Percentiles rank a stretch among this genome's conserved stretches.
Conservation (phyloP, 2,797 vertebrate species). For the Notamacropus eugenii region DNA sequence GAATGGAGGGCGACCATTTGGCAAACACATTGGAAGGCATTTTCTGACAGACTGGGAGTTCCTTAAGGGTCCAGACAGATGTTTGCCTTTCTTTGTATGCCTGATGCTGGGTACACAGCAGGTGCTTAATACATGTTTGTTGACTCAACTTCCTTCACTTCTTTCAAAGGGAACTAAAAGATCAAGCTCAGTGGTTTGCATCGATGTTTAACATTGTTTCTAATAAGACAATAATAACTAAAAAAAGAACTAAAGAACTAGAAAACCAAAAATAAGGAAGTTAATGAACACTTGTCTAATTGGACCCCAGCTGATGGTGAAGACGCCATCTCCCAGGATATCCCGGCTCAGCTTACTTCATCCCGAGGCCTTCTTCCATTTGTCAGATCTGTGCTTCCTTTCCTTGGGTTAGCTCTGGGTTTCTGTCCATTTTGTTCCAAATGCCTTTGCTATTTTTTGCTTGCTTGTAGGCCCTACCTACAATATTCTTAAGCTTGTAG, state of each 20-base stretch:
- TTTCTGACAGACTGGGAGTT: not conserved
- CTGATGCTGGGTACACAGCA: not conserved
- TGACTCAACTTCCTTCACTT: not conserved
- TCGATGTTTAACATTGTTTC: not conserved
- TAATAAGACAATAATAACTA: not conserved
- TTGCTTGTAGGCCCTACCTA: not conserved
- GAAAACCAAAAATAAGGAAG: not conserved
- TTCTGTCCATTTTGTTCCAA: slow-evolving; percentile 1
- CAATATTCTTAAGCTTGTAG: not conserved
- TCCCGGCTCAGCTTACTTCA: accelerated
- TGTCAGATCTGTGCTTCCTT: accelerated
- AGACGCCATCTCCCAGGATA: accelerated
- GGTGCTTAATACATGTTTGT: not conserved
- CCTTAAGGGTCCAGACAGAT: not conserved
- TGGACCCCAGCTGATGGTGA: accelerated
- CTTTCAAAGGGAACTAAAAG: not conserved
- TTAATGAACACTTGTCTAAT: no score
- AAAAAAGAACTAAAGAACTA: not conserved
- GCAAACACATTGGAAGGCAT: not conserved
- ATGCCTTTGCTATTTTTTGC: not conserved
- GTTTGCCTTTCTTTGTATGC: not conserved
- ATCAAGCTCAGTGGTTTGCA: not conserved
- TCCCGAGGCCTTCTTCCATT: not conserved
- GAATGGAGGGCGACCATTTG: not conserved
- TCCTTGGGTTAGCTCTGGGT: not conserved